Evolutionary conservation across 2,888 invertebrate genomes (phyloP).

Genomic region (Pimpla rufipes): DNA sequence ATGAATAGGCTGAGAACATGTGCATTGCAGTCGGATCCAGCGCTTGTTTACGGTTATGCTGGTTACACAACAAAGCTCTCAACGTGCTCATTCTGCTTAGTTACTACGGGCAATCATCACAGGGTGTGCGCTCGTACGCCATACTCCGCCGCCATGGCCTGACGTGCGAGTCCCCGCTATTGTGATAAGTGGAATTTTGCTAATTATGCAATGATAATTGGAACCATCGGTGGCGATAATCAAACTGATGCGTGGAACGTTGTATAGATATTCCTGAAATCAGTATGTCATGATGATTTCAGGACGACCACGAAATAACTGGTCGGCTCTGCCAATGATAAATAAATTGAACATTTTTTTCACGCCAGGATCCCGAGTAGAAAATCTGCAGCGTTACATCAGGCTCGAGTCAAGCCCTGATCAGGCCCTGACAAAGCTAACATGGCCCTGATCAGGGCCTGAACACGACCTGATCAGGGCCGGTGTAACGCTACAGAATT

Average conservation of each 20-base stretch:
- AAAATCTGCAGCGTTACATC: too few relatives aligned
- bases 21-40: conserved; percentile 19
- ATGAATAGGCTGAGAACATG: conserved; percentile 57
- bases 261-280: too few relatives aligned
- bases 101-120: conserved; percentile 35
- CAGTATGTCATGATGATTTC: too few relatives aligned
- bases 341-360: too few relatives aligned
- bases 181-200: neutral
- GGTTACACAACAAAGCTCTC: conserved; percentile 67
- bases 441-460: too few relatives aligned
- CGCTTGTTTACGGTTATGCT: conserved; percentile 63
- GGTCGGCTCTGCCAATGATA: too few relatives aligned
- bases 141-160: neutral
- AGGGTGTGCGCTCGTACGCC: neutral
- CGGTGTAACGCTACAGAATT: too few relatives aligned
- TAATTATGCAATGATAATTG: neutral
- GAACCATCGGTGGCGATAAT: neutral
- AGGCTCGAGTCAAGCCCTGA: too few relatives aligned
- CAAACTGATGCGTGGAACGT: neutral
- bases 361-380: too few relatives aligned
- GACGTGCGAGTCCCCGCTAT: neutral
- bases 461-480: too few relatives aligned
- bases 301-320: too few relatives aligned
- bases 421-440: too few relatives aligned
- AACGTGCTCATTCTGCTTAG: conserved; percentile 50